A percentile compares a stretch with the other conserved stretches of the same genome.
phyloP scores from a whole-genome alignment of 2,888 invertebrate genomes.

The Calameuta idolon region DNA sequence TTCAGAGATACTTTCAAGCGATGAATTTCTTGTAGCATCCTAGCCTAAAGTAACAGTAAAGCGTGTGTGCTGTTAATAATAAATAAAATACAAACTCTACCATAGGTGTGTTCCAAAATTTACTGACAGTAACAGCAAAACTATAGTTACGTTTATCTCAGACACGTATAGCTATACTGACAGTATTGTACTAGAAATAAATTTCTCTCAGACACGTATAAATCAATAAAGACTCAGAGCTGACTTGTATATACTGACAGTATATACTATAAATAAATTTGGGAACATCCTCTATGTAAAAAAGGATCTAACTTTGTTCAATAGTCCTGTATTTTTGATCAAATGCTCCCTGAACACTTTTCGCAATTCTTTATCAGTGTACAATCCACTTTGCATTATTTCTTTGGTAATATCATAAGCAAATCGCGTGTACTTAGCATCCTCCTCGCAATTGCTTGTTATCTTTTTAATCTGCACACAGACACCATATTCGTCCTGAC shows the following conservation, averaged over 20 bases:
- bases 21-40: constrained; percentile 66
- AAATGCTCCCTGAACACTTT: constrained; percentile 69
- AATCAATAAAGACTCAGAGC: no score
- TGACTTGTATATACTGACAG: no score
- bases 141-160: no score
- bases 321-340: constrained; percentile 64
- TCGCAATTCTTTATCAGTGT: constrained; percentile 69
- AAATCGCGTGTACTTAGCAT: constrained; percentile 64
- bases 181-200: no score
- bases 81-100: not conserved
- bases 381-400: constrained; percentile 69
- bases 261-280: no score
- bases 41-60: constrained; percentile 50
- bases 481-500: not conserved
- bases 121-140: no score
- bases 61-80: not conserved
- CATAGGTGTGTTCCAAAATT: not conserved
- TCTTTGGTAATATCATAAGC: constrained; percentile 71
- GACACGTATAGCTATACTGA: not conserved
- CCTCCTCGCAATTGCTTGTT: constrained; percentile 37
- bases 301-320: constrained; percentile 65
- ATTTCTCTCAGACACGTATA: no score
- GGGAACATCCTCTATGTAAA: not conserved
- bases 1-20: constrained; percentile 65
- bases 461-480: not conserved